Percentiles rank a stretch among this genome's conserved stretches.
These are phyloP conservation scores for Sorex araneus DNA, from an alignment of 2,113 vertebrate species.

Conservation along the genomic window DNA sequence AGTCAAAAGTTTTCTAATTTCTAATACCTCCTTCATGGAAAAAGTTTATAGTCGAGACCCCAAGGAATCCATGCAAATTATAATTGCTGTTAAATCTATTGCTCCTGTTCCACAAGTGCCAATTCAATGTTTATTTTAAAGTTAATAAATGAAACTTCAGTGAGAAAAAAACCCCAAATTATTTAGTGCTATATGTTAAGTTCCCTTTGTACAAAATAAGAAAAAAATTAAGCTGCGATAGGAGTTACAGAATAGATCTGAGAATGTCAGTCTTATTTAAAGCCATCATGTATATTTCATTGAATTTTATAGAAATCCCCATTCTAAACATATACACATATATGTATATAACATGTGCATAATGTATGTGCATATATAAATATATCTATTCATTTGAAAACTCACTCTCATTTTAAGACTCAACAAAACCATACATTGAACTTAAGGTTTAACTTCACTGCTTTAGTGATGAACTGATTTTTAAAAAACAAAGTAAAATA, in stretches of 20 bases:
- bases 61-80: background rate
- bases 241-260: constrained; percentile 22
- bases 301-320: constrained; percentile 9
- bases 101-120: background rate
- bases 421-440: constrained; percentile 9
- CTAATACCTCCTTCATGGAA: background rate
- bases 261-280: constrained; percentile 9
- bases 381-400: constrained; percentile 43
- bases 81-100: background rate
- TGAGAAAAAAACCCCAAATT: background rate
- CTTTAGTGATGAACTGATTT: background rate
- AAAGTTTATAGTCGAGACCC: background rate
- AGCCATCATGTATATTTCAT: constrained; percentile 10
- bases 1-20: background rate
- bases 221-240: background rate
- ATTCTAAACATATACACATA: background rate
- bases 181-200: background rate
- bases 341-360: too few species aligned
- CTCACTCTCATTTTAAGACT: background rate
- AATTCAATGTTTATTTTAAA: background rate
- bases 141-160: background rate
- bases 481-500: constrained; percentile 29
- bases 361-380: background rate
- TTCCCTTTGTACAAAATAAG: background rate
- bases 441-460: constrained; percentile 22